These are phyloP conservation scores for Hydropsyche betteni DNA, from an alignment of 2,888 invertebrate species.

Conservation along the genomic window DNA sequence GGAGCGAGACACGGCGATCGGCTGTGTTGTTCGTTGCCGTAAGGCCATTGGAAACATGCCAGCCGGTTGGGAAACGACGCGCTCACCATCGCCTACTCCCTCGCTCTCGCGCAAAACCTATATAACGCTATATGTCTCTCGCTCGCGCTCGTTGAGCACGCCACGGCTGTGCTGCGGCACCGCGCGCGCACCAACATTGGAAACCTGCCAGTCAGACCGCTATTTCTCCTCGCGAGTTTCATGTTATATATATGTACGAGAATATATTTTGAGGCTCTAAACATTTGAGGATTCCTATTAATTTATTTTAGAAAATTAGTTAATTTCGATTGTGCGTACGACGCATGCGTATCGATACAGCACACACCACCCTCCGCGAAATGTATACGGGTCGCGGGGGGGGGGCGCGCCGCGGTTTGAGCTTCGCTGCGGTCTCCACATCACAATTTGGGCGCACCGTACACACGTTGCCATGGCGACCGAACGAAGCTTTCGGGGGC, in stretches of 20 bases:
- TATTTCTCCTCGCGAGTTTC: slow-evolving; percentile 47
- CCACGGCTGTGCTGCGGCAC: background rate
- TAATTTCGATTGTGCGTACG: too few species aligned
- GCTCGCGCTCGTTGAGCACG: slow-evolving; percentile 25
- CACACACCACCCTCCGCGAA: background rate
- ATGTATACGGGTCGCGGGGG: background rate
- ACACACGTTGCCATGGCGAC: slow-evolving; percentile 49
- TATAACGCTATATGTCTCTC: slow-evolving; percentile 31
- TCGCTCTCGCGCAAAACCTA: slow-evolving; percentile 24
- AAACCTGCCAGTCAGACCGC: slow-evolving; percentile 52
- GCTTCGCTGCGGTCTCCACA: slow-evolving; percentile 4
- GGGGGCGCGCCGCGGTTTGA: slow-evolving; percentile 13
- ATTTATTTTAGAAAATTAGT: too few species aligned
- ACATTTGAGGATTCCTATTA: too few species aligned
- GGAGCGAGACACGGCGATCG: slow-evolving; percentile 39
- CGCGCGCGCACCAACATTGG: slow-evolving; percentile 44
- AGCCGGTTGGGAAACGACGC: slow-evolving; percentile 29
- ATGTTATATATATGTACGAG: slow-evolving; percentile 41
- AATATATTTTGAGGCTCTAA: too few species aligned
- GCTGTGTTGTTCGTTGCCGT: slow-evolving; percentile 25
- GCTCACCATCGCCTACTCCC: background rate
- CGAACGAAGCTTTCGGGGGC: slow-evolving; percentile 50
- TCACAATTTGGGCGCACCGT: background rate
- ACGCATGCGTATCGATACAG: background rate
- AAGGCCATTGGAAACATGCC: slow-evolving; percentile 44